Base-by-base conservation (phyloP, 2,113 vertebrate genomes). In the Boulengeromyrus knoepffleri region DNA sequence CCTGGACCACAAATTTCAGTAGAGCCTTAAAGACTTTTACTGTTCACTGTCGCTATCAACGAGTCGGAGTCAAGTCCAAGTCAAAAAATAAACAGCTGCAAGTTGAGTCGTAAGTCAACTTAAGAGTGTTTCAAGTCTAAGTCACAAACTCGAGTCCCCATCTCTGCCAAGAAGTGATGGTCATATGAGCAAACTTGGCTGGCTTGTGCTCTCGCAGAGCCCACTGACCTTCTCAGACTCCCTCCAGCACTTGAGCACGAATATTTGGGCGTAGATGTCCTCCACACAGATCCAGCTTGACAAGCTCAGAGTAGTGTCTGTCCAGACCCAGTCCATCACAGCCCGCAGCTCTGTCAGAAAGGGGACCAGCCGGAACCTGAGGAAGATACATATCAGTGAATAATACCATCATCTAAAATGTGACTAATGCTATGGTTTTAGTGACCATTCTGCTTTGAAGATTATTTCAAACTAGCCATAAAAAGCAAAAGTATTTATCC, bases 271-370 rank as follows among this genome's bases (percentile, higher is more conserved):
- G 31, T 99, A 99, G 95, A 99, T 99, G 94, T 99, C 99, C 94
- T 99, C 99, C 91, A 99, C 98, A 85, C 99, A 99, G 94, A 99
- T 99, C 99, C 99, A 99, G 95, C 98, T 99, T 94, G 99, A 99
- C 93, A 99, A 96, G 91, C 98, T 99, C 93, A 99, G 95, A 0
- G 98, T 99, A 3, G 99, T 99, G 91, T 99, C 99, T 4, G 98
- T 99, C 98, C 99, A 99, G 89, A 99, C 99, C 99, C 98, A 99
- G 95, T 99, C 99, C 99, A 99, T 99, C 93, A 99, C 98, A 0
- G 99, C 98, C 88, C 99, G 96, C 93, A 99, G 94, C 95, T 99
- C 99, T 0, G 98, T 99, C 94, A 99, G 93, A 93, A 99, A 99
- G 0, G 99, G 99, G 56, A 99, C 98, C 46, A 99, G 93, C 17